Base-by-base conservation (phyloP, 2,113 vertebrate species). In the Centropus unirufus region DNA sequence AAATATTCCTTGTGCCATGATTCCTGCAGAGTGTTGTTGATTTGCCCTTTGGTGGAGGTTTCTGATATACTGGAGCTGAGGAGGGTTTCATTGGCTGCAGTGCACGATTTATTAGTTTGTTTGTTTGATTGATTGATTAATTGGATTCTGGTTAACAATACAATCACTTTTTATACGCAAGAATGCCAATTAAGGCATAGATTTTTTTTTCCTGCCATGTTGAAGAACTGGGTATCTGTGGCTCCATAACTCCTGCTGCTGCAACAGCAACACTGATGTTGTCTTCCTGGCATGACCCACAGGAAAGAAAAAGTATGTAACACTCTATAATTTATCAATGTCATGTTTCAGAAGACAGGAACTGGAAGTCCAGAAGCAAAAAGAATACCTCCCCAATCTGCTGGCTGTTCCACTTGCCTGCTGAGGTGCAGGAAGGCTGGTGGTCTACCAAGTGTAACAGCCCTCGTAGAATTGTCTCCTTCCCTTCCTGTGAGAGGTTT, bases 231-330 rank as follows among this genome's bases (percentile, higher is more conserved):
- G 30, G 21, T 22, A 74, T 14, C 14, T 42, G 30, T 36, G 39
- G 30, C 49, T 1, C 1, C 18, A n/a, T 0, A 4, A 32, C n/a
- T 69, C 26, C 59, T 77, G 55, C 47, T 1, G 1, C 59, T 51
- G 10, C 24, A 13, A 44, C n/a, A 36, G 59, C 49, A 70, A 23
- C 2, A 0, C 20, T 89, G 44, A 4, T 78, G 22, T 12, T 47
- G 20, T 30, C 44, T 70, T 69, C 34, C 52, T 49, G 30, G 22
- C 34, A 23, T 36, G 39, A 59, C 21, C 12, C 12, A 11, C 7
- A 40, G 12, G 34, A 69, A 69, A 30, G 26, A 36, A 46, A 40
- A 57, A 82, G 15, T 13, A 42, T 4, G 1, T 40, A 76, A 24
- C 21, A 8, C 10, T 21, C 4, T 54, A 18, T 16, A 44, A 26